A percentile compares a stretch with the other conserved stretches of the same genome.
Evolutionary conservation across 2,888 invertebrate genomes (phyloP).

Genomic region (Plagiodera versicolora): DNA sequence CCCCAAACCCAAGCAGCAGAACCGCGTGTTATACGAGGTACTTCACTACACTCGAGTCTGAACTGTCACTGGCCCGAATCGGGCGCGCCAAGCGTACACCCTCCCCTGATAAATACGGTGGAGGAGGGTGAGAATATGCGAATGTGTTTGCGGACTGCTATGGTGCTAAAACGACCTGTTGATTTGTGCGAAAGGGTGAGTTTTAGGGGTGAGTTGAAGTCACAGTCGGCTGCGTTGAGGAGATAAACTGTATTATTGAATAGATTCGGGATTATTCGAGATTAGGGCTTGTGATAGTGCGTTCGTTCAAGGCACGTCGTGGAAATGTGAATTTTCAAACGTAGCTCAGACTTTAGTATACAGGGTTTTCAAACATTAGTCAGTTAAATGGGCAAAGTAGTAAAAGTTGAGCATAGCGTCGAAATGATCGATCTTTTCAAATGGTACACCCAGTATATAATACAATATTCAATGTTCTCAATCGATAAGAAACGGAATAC

Average conservation of each 20-base stretch:
- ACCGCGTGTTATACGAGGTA: not conserved
- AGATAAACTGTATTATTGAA: not conserved
- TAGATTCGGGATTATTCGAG: not conserved
- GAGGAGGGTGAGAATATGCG: slow-evolving; percentile 16
- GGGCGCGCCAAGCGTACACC: no score
- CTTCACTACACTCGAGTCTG: not conserved
- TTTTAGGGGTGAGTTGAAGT: not conserved
- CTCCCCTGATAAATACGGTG: slow-evolving; percentile 21
- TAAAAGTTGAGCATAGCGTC: no score
- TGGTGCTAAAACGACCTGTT: slow-evolving; percentile 30
- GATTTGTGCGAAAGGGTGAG: slow-evolving; percentile 12
- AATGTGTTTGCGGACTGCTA: slow-evolving; percentile 4
- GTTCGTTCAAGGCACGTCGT: no score
- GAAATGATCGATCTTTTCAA: no score
- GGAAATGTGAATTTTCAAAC: no score
- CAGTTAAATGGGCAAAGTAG: no score
- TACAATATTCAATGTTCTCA: no score
- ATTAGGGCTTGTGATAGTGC: no score
- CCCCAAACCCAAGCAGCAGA: not conserved
- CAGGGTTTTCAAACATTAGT: no score
- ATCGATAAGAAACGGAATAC: no score
- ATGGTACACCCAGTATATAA: no score
- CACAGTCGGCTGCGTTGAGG: slow-evolving; percentile 14
- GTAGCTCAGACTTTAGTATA: no score
- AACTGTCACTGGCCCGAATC: not conserved